These are phyloP conservation scores for Drosophila asahinai DNA, from an alignment of 1,140 invertebrate genomes.

Conservation along the genomic window DNA sequence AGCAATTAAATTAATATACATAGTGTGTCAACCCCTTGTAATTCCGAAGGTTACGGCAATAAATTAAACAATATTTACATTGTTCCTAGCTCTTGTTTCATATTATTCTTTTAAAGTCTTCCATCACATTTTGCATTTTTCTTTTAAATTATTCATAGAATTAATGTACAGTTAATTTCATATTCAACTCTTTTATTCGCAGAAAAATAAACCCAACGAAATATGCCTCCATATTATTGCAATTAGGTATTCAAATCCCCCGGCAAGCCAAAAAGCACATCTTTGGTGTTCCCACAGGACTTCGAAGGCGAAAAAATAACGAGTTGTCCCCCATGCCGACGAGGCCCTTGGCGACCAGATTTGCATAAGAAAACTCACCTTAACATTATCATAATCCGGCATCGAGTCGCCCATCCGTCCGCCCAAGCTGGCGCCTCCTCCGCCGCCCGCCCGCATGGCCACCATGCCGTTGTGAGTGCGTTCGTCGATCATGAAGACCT, in stretches of 20 bases:
- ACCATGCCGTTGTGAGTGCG: constrained; percentile 77
- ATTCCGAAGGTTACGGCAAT: not conserved
- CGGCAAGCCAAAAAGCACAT: constrained; percentile 48
- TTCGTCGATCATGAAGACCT: constrained; percentile 85
- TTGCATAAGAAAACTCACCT: constrained; percentile 85
- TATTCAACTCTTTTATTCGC: not conserved
- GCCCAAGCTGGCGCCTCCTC: constrained; percentile 62
- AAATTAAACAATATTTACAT: not conserved
- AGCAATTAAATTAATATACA: too few relatives aligned
- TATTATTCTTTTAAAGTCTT: not conserved
- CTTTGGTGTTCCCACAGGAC: constrained; percentile 68
- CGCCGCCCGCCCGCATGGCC: constrained; percentile 74
- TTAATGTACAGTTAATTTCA: constrained; percentile 4
- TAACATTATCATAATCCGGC: constrained; percentile 87
- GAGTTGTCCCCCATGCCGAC: constrained; percentile 16
- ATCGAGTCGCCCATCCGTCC: constrained; percentile 84
- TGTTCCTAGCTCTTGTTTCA: not conserved
- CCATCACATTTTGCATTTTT: too few relatives aligned
- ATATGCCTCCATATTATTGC: constrained; percentile 32
- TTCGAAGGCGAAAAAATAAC: constrained; percentile 2
- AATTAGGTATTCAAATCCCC: constrained; percentile 72
- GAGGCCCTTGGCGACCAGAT: constrained; percentile 27
- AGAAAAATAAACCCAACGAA: not conserved
- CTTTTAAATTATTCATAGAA: not conserved
- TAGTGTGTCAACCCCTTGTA: not conserved